phyloP scores from a whole-genome alignment of 2,797 vertebrate genomes.

The Sandelia bainsii region DNA sequence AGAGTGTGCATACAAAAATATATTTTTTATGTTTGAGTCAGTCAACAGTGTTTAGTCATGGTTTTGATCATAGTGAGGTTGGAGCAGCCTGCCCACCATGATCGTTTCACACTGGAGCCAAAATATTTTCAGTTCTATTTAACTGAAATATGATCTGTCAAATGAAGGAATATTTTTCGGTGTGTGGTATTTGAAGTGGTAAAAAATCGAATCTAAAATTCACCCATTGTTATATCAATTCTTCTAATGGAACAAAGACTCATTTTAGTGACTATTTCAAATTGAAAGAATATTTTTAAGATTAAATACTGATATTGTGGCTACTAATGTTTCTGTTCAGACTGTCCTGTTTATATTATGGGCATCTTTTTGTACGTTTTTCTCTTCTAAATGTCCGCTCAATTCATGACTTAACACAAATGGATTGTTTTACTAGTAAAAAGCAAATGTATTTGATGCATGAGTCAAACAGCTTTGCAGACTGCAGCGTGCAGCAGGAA shows the following conservation, averaged over 20 bases:
- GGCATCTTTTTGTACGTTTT: too few species aligned
- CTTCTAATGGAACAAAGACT: neutral
- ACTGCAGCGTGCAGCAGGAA: conserved; percentile 24
- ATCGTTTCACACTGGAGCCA: conserved; percentile 18
- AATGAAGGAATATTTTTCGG: conserved; percentile 33
- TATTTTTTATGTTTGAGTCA: conserved; percentile 23
- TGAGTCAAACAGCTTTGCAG: conserved; percentile 21
- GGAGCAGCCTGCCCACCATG: conserved; percentile 8
- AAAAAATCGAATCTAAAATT: neutral
- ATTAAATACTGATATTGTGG: too few species aligned
- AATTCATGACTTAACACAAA: conserved; percentile 8
- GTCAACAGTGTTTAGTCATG: conserved; percentile 46
- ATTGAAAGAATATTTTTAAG: neutral
- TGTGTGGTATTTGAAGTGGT: conserved; percentile 8
- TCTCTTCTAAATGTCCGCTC: neutral
- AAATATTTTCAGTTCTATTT: conserved; percentile 24
- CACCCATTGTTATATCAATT: neutral
- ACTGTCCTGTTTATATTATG: neutral
- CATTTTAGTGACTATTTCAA: neutral
- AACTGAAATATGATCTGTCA: conserved; percentile 13
- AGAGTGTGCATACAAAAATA: neutral
- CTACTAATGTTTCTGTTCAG: too few species aligned
- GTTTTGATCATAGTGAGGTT: conserved; percentile 43
- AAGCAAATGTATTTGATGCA: conserved; percentile 39
- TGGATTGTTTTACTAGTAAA: conserved; percentile 8